These are phyloP conservation scores for Arvicanthis niloticus DNA, from an alignment of 2,113 vertebrate genomes.

Conservation along the genomic window DNA sequence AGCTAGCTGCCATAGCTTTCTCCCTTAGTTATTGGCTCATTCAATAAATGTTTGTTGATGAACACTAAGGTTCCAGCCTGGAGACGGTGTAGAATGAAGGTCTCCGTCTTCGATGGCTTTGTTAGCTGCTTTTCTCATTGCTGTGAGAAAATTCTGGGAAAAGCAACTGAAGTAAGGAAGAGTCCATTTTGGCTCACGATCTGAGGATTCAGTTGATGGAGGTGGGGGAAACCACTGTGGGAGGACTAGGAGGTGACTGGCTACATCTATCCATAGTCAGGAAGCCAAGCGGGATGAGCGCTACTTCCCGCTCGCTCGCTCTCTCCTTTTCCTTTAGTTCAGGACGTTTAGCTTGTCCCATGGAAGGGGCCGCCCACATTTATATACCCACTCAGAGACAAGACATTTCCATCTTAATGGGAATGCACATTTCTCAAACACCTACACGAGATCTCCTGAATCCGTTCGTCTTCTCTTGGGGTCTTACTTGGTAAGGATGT, in stretches of 20 bases:
- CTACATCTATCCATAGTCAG: not conserved
- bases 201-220: not conserved
- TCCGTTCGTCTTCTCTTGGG: not conserved
- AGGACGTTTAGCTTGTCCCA: not conserved
- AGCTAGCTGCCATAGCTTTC: not conserved
- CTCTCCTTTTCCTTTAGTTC: no score
- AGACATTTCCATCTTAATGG: not conserved
- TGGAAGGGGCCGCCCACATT: not conserved
- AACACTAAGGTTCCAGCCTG: not conserved
- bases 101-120: not conserved
- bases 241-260: not conserved
- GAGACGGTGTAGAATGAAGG: not conserved
- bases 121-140: not conserved
- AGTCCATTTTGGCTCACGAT: not conserved
- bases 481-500: not conserved
- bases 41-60: not conserved
- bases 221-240: no score
- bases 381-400: not conserved
- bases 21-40: not conserved
- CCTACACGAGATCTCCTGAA: rapidly evolving
- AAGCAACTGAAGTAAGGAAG: not conserved
- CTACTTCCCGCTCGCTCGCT: rapidly evolving
- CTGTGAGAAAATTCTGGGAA: not conserved
- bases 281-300: not conserved
- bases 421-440: not conserved